Base-by-base conservation (phyloP, 2,888 invertebrate species). In the Andrena dorsata region DNA sequence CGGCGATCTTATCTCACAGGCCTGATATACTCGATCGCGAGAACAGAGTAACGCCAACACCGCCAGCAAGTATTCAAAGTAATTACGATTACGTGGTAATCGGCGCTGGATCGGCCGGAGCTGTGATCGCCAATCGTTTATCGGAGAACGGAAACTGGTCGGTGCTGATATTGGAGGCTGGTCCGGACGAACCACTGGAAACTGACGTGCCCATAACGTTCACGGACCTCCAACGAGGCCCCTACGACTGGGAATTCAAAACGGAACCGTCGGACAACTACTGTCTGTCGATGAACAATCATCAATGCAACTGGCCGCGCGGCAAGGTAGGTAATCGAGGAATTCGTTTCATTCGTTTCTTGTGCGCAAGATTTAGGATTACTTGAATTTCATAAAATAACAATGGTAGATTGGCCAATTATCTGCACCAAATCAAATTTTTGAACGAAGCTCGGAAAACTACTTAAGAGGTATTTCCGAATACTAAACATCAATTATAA, bases 91-190 rank as follows among this genome's bases (percentile, higher is more conserved):
- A 97, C 89, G 95, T 98, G 6, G 95, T 98, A 71, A 95, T 98
- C 2, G 98, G 98, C 0, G 98, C 96, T 0, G 98, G 98, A 0
- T 96, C 97, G 1, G 98, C 97, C 0, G 98, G 98, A 2, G 95
- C 97, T 1, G 97, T 97, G 0, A 83, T 98, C 73, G 98, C 98
- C 0, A 96, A 96, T 86, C 95, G 98, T 32, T 94, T 98, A 0
- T 96, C 97, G 4, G 98, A 98, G 94, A 96, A 96, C 87, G 94
- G 95, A 0, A 94, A 95, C 26, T 97, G 97, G 96, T 96, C 94
- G 84, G 95, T 98, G 0, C 94, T 98, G 2, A 93, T 98, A n/a
- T 88, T 98, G 65, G 98, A 98, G 94, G 97, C 97, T 0, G 98
- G 97, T 0, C 95, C 95, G 8, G 97, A 97, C 85, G 97, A 97